Base-by-base conservation (phyloP, 2,113 vertebrate genomes). In the Elgaria multicarinata region DNA sequence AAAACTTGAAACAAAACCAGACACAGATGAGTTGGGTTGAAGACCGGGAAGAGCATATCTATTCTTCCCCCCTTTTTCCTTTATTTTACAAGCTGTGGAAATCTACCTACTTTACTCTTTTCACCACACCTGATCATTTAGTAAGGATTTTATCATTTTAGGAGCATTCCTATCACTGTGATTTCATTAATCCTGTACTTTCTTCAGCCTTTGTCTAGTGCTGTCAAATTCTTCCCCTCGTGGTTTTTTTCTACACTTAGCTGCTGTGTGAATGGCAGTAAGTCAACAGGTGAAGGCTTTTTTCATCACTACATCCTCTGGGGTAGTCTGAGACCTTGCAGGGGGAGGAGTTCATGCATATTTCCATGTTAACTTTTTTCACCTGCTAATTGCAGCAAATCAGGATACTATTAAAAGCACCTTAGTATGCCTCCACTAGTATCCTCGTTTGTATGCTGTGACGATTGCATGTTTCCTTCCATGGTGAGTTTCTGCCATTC, bases 21-120 rank as follows among this genome's bases (percentile, higher is more conserved):
- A 83, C 74, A 31, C 77, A 69, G 83, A 85, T 87, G 93, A 88
- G 77, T 44, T 76, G 79, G 58, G n/a, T 6, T 77, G 72, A 1
- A 31, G 33, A 26, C 33, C 88, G 87, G 87, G 50, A 83, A 91
- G 83, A 90, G 0, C 62, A 50, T 0, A 1, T 78, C 69, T 84
- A 71, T 84, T 22, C 88, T 93, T 92, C n/a, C 83, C 14, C 0
- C 64, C 44, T 53, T 36, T 20, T 20, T 62, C 20, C 58, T 58
- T 31, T 85, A 58, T 58, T 33, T 80, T 12, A 31, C 18, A 58
- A 50, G 10, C 71, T 58, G 24, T 26, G 14, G 69, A 53, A 39
- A 13, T 84, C 31, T 18, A 13, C 71, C 24, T 31, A 20, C 44
- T 50, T 9, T 76, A 39, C 44, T 50, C 12, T 44, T 89, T 89